These are phyloP conservation scores for Perognathus longimembris DNA, from an alignment of 2,113 vertebrate genomes.

Conservation along the genomic window DNA sequence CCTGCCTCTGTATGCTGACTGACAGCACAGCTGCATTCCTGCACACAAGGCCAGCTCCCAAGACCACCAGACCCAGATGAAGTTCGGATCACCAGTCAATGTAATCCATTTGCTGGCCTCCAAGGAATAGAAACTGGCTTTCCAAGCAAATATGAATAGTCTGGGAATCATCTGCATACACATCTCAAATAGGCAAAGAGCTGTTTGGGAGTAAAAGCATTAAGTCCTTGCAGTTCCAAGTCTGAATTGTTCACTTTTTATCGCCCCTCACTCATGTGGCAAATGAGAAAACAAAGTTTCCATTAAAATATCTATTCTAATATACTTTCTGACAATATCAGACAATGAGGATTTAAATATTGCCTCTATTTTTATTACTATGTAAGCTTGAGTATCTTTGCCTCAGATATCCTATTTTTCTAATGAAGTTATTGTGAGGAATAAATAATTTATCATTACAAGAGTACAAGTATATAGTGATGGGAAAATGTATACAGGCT, in stretches of 20 bases:
- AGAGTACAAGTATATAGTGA: background rate
- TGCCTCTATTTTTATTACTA: background rate
- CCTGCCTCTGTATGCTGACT: slow-evolving; percentile 42
- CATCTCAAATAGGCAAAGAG: background rate
- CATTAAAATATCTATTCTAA: slow-evolving; percentile 24
- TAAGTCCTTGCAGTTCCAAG: background rate
- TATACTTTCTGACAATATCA: background rate
- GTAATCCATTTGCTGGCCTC: slow-evolving; percentile 42
- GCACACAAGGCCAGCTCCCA: slow-evolving; percentile 19
- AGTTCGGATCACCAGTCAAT: slow-evolving; percentile 66
- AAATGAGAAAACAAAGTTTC: slow-evolving; percentile 10
- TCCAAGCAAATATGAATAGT: slow-evolving; percentile 30
- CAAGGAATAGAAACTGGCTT: slow-evolving; percentile 47
- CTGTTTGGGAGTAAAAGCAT: slow-evolving; percentile 23
- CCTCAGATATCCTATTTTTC: background rate
- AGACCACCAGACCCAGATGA: slow-evolving; percentile 52
- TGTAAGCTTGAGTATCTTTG: background rate
- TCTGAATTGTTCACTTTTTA: slow-evolving; percentile 29
- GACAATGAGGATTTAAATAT: background rate
- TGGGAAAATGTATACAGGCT: background rate
- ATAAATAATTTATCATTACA: background rate
- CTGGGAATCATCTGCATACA: slow-evolving; percentile 55
- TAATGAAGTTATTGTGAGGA: background rate
- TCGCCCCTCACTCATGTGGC: background rate
- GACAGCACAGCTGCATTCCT: slow-evolving; percentile 63